These are phyloP conservation scores for Agrilus planipennis DNA, from an alignment of 1,140 invertebrate genomes.

Conservation along the genomic window DNA sequence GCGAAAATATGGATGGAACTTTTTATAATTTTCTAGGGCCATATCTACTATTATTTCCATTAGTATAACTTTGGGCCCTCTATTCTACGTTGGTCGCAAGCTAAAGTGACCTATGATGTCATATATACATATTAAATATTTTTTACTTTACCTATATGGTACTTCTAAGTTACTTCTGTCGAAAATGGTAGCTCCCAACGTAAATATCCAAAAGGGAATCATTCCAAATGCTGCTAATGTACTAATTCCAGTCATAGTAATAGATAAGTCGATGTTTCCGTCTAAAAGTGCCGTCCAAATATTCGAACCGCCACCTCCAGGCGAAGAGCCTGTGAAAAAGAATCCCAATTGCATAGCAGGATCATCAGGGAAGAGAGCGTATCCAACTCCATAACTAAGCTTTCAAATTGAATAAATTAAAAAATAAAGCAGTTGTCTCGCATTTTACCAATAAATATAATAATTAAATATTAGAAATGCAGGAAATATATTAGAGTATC, in stretches of 20 bases:
- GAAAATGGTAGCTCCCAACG: conserved; percentile 71
- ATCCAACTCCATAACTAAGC: conserved; percentile 66
- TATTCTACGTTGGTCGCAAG: too few species aligned
- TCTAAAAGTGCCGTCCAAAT: conserved; percentile 83
- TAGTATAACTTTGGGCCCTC: too few species aligned
- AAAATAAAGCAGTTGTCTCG: too few species aligned
- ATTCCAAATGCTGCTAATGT: conserved; percentile 39
- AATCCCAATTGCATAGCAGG: conserved; percentile 69
- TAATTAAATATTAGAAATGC: too few species aligned
- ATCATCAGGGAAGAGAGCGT: conserved; percentile 56
- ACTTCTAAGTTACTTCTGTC: conserved; percentile 54
- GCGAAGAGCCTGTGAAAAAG: conserved; percentile 84
- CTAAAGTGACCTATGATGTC: too few species aligned
- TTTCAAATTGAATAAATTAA: conserved; percentile 33
- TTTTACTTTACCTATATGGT: conserved; percentile 68
- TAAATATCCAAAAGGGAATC: conserved; percentile 93
- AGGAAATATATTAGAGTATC: too few species aligned
- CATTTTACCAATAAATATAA: too few species aligned
- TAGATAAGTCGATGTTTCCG: conserved; percentile 79
- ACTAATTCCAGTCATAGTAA: conserved; percentile 87
- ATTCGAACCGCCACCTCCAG: conserved; percentile 90
- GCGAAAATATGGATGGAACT: too few species aligned
- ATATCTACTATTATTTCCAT: too few species aligned
- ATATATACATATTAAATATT: too few species aligned
- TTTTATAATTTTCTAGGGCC: too few species aligned